These are phyloP conservation scores for Anguilla pacifica DNA, from an alignment of 2,797 vertebrate genomes.

Conservation along the genomic window DNA sequence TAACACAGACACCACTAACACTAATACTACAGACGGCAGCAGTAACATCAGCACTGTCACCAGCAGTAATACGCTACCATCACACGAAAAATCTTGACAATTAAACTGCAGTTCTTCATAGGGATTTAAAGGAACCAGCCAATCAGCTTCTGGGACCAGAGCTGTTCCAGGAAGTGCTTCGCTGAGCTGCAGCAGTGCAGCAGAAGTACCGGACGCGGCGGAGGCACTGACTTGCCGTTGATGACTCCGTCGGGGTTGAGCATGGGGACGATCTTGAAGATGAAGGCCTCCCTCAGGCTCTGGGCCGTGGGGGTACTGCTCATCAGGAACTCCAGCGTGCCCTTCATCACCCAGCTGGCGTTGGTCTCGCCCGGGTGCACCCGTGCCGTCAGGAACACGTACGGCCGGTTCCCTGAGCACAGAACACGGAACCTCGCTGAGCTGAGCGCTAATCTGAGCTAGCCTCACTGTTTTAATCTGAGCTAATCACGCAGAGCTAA, in stretches of 20 bases:
- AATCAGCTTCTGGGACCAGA: neutral
- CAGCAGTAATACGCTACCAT: neutral
- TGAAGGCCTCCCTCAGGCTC: slow-evolving; percentile 88
- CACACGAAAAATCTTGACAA: neutral
- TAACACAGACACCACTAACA: neutral
- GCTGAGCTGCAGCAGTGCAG: neutral
- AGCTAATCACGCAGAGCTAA: neutral
- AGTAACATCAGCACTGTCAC: neutral
- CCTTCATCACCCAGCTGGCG: slow-evolving; percentile 99
- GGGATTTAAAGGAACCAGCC: neutral
- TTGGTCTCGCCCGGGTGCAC: slow-evolving; percentile 99
- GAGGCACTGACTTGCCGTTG: slow-evolving; percentile 90
- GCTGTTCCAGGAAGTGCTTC: neutral
- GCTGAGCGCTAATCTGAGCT: neutral
- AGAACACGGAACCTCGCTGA: slow-evolving; percentile 13
- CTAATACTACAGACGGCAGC: neutral
- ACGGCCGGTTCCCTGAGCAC: slow-evolving; percentile 87
- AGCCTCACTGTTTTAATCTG: neutral
- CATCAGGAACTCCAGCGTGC: slow-evolving; percentile 95
- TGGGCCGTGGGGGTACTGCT: slow-evolving; percentile 83
- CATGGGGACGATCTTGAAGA: slow-evolving; percentile 99
- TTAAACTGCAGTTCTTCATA: too few species aligned
- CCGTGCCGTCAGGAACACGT: slow-evolving; percentile 91
- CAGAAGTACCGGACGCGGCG: neutral
- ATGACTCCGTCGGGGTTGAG: slow-evolving; percentile 97